phyloP scores from a whole-genome alignment of 2,888 invertebrate species.

The Schizotus pectinicornis region DNA sequence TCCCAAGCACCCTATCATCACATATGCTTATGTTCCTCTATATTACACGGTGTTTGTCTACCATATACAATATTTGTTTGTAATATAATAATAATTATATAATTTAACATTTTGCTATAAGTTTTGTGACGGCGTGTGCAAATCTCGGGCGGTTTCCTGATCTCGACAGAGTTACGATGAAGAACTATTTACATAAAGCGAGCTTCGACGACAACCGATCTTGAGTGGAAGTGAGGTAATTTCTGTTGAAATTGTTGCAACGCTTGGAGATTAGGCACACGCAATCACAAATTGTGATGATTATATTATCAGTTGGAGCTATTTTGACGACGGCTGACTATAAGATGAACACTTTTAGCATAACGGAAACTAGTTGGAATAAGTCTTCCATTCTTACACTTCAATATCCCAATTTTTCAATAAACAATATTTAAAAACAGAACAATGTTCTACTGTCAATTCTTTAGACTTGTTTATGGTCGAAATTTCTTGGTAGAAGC shows the following conservation, averaged over 20 bases:
- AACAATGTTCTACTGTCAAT: conserved; percentile 57
- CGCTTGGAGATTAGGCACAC: conserved; percentile 22
- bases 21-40: conserved; percentile 57
- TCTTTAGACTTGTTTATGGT: conserved; percentile 46
- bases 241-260: no score
- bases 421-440: conserved; percentile 60
- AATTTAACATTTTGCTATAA: conserved; percentile 53
- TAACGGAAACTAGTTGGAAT: conserved; percentile 45
- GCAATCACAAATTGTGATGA: conserved; percentile 46
- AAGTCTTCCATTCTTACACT: conserved; percentile 46
- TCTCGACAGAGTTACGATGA: not conserved
- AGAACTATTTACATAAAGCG: not conserved
- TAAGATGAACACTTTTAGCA: conserved; percentile 56
- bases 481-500: conserved; percentile 44
- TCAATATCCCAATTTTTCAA: conserved; percentile 49
- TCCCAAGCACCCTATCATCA: conserved; percentile 57
- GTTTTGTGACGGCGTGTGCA: conserved; percentile 45
- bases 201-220: not conserved
- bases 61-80: conserved; percentile 54
- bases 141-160: conserved; percentile 14
- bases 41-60: conserved; percentile 54
- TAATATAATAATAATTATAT: conserved; percentile 53
- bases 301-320: conserved; percentile 42
- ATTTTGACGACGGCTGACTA: conserved; percentile 53
- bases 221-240: no score